Percentiles rank a stretch among this genome's conserved stretches.
These are phyloP conservation scores for Alces alces DNA, from an alignment of 2,113 vertebrate genomes.

Conservation along the genomic window DNA sequence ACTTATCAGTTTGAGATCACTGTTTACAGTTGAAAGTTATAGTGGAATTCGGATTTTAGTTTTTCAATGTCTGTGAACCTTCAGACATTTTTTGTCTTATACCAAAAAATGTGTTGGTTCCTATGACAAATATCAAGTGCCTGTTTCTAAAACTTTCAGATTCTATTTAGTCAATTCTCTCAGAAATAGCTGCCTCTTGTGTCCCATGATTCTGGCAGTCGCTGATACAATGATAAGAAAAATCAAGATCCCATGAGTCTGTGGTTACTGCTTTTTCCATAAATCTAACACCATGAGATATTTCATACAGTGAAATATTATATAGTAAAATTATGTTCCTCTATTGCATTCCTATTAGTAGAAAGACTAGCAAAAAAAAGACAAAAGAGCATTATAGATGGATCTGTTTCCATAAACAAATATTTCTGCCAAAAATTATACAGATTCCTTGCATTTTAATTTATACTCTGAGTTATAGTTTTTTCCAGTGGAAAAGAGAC, in stretches of 20 bases:
- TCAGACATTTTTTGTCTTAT: not conserved
- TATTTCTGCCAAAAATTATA: not conserved
- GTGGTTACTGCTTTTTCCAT: not conserved
- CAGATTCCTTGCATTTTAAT: not conserved
- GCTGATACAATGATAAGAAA: not conserved
- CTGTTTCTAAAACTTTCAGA: not conserved
- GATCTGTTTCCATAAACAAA: conserved; percentile 9
- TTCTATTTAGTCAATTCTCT: not conserved
- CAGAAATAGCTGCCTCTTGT: not conserved
- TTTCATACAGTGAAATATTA: not conserved
- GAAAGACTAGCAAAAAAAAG: not conserved
- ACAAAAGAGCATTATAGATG: not conserved
- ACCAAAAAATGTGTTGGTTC: not conserved
- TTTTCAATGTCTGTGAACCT: not conserved
- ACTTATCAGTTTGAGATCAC: not conserved
- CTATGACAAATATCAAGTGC: not conserved
- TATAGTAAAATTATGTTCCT: not conserved
- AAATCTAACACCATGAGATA: not conserved
- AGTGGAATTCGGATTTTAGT: not conserved
- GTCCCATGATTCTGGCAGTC: not conserved
- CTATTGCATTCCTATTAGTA: not conserved
- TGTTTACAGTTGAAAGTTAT: not conserved
- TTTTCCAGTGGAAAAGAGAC: not conserved
- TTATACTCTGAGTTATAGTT: not conserved
- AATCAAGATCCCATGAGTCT: not conserved